phyloP scores from a whole-genome alignment of 64 coral and sea anemone species.

The Porites lutea region DNA sequence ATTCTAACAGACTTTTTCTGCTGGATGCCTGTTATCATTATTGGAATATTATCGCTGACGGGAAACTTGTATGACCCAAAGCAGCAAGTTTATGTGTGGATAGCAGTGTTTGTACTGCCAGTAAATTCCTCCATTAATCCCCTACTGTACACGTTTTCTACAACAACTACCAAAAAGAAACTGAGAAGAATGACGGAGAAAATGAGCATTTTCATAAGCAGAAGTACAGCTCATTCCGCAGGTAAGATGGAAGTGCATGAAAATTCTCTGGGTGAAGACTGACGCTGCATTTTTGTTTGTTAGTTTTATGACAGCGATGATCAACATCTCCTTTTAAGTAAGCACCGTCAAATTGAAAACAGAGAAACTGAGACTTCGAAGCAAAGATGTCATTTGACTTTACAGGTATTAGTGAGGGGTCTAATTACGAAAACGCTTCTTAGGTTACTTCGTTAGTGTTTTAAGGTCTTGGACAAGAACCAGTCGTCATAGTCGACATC shows the following conservation, averaged over 20 bases:
- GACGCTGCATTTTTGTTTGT: no score
- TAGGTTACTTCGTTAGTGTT: no score
- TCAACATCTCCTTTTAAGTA: no score
- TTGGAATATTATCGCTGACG: slow-evolving; percentile 40
- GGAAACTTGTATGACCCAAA: slow-evolving; percentile 49
- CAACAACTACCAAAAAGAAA: slow-evolving; percentile 13
- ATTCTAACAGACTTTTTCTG: slow-evolving; percentile 69
- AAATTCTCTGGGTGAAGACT: no score
- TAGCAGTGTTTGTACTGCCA: slow-evolving; percentile 63
- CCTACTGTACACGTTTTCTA: slow-evolving; percentile 73
- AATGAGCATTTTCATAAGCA: slow-evolving; percentile 5
- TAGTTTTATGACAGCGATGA: no score
- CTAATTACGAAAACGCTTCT: no score
- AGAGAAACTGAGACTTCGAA: no score
- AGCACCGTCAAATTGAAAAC: no score
- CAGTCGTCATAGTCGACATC: no score
- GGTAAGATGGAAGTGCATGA: background rate
- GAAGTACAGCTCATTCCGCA: background rate
- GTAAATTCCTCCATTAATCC: slow-evolving; percentile 73
- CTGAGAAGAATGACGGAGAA: background rate
- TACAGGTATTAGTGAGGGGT: no score
- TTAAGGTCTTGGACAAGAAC: no score
- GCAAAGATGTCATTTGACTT: no score
- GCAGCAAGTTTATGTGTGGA: slow-evolving; percentile 63
- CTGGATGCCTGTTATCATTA: slow-evolving; percentile 66